Evolutionary conservation across 2,797 vertebrate species (phyloP).

Genomic region (Oophaga sylvatica): DNA sequence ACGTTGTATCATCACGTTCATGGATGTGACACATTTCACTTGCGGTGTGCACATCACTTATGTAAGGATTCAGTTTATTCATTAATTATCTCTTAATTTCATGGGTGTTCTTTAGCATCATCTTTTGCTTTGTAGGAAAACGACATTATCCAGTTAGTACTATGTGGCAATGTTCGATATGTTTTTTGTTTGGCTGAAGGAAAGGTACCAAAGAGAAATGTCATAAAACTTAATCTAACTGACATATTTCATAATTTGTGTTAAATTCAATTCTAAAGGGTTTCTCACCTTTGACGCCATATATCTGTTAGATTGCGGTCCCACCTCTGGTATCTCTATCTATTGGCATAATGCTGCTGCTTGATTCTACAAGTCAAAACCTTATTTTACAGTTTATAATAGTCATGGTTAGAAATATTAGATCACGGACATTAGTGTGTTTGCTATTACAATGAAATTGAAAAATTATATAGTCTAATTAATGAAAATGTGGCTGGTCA

Average conservation of each 20-base stretch:
- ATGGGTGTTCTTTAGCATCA: too few relatives aligned
- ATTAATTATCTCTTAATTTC: background rate
- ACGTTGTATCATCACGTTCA: slow-evolving; percentile 97
- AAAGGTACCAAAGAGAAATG: background rate
- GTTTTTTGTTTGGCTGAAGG: too few relatives aligned
- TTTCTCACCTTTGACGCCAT: too few relatives aligned
- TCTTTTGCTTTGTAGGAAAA: too few relatives aligned
- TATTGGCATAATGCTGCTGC: background rate
- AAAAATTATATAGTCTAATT: background rate
- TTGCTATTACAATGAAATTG: background rate
- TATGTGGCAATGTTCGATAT: too few relatives aligned
- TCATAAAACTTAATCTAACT: background rate
- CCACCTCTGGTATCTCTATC: too few relatives aligned
- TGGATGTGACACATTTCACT: slow-evolving; percentile 95
- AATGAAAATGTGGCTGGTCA: background rate
- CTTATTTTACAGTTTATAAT: background rate
- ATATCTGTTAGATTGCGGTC: too few relatives aligned
- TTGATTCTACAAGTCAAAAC: background rate
- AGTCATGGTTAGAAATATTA: background rate
- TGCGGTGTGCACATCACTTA: slow-evolving; percentile 94
- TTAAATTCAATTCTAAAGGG: too few relatives aligned
- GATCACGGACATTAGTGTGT: background rate
- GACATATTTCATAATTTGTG: too few relatives aligned
- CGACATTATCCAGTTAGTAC: too few relatives aligned
- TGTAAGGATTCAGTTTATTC: slow-evolving; percentile 77